Evolutionary conservation across 2,888 invertebrate species (phyloP), one percentile per base, ranked within the genome.

Genomic region (Aporophyla lueneburgensis): DNA sequence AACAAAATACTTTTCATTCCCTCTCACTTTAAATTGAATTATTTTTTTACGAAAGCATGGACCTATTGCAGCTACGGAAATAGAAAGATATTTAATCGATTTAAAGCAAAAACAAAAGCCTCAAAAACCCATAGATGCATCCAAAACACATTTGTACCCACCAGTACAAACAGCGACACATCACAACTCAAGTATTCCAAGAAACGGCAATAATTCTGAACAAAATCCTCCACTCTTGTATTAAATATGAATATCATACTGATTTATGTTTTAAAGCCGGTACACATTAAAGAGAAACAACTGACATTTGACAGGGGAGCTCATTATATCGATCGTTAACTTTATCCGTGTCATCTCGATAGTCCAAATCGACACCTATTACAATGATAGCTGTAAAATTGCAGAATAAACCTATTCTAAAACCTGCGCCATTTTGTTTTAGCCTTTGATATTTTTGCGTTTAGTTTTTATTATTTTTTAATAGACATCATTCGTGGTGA

Each of bases 241-340:
- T 95, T 93, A 94, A 95, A 95, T 94, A 95, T 93, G 93, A 94
- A 95, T 93, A 93, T 91, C 90, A 86, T 75, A 85, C 89, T 94
- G 95, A 95, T 95, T 94, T 94, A 94, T 91, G 88, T 75, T 80
- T 74, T 69, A 75, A 74, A 80, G 89, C 86, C 89, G 87, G 90
- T 85, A 80, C 77, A 87, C 86, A 87, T 89, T 87, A 90, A 89
- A 89, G 86, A 68, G 74, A 69, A 66, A 68, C 87, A 77, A 80
- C 86, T 91, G 91, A 92, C 92, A 91, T 93, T 93, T 90, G 91
- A 88, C 89, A 85, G 88, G 83, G 6, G 24, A 81, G 74, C 81
- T 80, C 85, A 80, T 86, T 86, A 86, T 71, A 89, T 88, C 56
- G 85, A 88, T 85, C 86, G 83, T 88, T 83, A 86, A 78, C 12